Evolutionary conservation across 2,113 vertebrate species (phyloP).

Genomic region (Helogale parvula): DNA sequence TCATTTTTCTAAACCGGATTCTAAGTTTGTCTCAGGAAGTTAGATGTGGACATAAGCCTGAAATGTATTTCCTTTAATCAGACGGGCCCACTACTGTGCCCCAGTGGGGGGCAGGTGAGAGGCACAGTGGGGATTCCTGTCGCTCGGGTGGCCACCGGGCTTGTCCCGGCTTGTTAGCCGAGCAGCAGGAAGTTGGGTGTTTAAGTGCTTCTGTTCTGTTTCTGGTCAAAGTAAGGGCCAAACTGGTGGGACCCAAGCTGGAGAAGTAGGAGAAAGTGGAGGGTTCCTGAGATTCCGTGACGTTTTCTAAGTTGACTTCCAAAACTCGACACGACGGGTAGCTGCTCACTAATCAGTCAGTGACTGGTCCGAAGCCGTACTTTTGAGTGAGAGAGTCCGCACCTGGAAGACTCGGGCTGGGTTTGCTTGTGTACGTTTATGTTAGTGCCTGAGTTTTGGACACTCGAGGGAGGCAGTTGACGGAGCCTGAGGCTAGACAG

Average conservation of each 20-base stretch:
- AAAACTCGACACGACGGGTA: no score
- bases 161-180: not conserved
- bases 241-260: no score
- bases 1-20: not conserved
- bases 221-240: not conserved
- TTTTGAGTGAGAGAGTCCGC: not conserved
- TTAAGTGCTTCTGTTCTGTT: rapidly evolving
- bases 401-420: not conserved
- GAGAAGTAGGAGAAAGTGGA: not conserved
- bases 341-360: not conserved
- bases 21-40: not conserved
- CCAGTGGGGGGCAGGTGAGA: no score
- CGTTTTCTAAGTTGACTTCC: not conserved
- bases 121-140: not conserved
- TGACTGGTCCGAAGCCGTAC: not conserved
- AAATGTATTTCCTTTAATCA: not conserved
- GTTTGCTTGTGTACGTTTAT: not conserved
- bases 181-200: not conserved
- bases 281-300: not conserved
- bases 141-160: not conserved
- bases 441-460: no score
- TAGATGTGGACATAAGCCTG: not conserved
- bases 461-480: not conserved
- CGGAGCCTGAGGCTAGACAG: not conserved
- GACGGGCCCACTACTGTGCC: not conserved